Conservation (phyloP, 2,888 invertebrate genomes). For the Trissolcus brochymenae region DNA sequence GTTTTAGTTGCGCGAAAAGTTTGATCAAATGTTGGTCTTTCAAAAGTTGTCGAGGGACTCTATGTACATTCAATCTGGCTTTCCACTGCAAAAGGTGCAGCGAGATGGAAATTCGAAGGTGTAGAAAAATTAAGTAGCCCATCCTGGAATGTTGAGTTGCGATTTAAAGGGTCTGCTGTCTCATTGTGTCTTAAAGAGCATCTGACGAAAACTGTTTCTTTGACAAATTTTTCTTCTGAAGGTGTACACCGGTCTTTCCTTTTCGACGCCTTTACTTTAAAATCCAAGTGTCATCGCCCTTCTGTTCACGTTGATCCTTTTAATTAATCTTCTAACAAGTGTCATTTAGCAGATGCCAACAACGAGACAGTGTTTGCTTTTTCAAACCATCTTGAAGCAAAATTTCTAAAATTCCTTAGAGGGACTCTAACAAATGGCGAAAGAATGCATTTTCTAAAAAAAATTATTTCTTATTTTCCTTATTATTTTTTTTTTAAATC, state of each 20-base stretch:
- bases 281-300: neutral
- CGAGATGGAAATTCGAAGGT: slow-evolving; percentile 45
- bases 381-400: no score
- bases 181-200: slow-evolving; percentile 11
- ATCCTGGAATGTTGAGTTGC: slow-evolving; percentile 15
- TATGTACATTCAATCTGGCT: slow-evolving; percentile 26
- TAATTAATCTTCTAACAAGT: no score
- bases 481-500: no score
- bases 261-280: neutral
- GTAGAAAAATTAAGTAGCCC: slow-evolving; percentile 41
- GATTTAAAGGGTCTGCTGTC: slow-evolving; percentile 23
- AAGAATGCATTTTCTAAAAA: neutral
- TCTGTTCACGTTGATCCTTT: no score
- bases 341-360: no score
- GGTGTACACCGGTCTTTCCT: neutral
- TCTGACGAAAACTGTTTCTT: slow-evolving; percentile 23
- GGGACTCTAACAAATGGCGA: neutral
- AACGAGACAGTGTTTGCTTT: no score
- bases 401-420: no score
- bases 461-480: no score
- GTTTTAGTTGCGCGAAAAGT: no score
- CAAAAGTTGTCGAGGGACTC: neutral
- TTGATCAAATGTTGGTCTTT: no score
- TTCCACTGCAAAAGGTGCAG: slow-evolving; percentile 15
- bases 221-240: slow-evolving; percentile 26